Evolutionary conservation across 2,113 vertebrate species (phyloP).

Genomic region (Madoqua kirkii): DNA sequence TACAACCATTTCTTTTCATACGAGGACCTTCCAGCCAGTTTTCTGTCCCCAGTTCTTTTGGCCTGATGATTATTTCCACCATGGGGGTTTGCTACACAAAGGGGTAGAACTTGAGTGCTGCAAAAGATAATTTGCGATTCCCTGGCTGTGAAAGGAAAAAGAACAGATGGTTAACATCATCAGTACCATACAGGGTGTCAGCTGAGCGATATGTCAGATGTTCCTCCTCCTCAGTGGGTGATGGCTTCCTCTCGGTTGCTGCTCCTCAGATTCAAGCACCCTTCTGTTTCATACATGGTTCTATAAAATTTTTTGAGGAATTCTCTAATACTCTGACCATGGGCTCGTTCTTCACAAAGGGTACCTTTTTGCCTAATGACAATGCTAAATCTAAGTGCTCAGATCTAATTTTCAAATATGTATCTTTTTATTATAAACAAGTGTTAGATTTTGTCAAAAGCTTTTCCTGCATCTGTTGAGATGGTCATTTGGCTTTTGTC

Average conservation of each 20-base stretch:
- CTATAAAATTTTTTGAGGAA: background rate
- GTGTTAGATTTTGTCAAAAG: background rate
- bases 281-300: background rate
- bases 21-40: background rate
- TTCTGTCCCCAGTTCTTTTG: background rate
- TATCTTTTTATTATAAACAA: background rate
- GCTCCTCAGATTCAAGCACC: background rate
- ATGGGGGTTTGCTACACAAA: background rate
- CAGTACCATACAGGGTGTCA: background rate
- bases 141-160: background rate
- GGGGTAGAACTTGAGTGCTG: background rate
- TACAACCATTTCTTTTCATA: background rate
- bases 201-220: background rate
- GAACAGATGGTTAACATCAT: slow-evolving; percentile 14
- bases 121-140: background rate
- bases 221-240: background rate
- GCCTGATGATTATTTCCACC: background rate
- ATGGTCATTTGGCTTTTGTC: background rate
- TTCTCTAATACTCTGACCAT: background rate
- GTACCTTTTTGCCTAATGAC: background rate
- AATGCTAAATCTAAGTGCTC: background rate
- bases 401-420: background rate
- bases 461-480: background rate
- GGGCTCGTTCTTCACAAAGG: background rate
- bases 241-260: background rate